Conservation (phyloP, 1,140 invertebrate genomes). For the Mactra quadrangularis region DNA sequence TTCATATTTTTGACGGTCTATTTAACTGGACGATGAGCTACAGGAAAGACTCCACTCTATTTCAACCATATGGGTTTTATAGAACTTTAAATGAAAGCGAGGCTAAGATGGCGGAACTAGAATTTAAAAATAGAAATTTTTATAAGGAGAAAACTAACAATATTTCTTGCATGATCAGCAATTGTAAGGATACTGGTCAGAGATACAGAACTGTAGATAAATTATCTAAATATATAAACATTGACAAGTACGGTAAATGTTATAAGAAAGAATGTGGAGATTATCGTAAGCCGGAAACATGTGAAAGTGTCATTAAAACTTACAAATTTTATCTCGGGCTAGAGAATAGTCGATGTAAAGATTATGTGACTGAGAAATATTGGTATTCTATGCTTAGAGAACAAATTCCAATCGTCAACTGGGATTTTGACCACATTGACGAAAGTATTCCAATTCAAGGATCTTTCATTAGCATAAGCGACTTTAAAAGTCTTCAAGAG, state of each 20-base stretch:
- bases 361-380: constrained; percentile 83
- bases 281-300: constrained; percentile 58
- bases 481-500: constrained; percentile 93
- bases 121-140: constrained; percentile 31
- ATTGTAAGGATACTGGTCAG: constrained; percentile 86
- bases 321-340: too few species aligned
- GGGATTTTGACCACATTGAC: constrained; percentile 79
- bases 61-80: constrained; percentile 64
- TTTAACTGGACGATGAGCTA: constrained; percentile 78
- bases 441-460: constrained; percentile 85
- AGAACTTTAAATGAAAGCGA: constrained; percentile 29
- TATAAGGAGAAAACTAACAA: constrained; percentile 63
- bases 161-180: constrained; percentile 87
- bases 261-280: constrained; percentile 68
- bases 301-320: constrained; percentile 80
- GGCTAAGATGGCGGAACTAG: neutral
- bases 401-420: constrained; percentile 77
- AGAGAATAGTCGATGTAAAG: constrained; percentile 82
- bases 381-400: constrained; percentile 72
- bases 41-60: constrained; percentile 72
- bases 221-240: constrained; percentile 85
- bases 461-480: constrained; percentile 96
- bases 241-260: constrained; percentile 88
- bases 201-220: constrained; percentile 85
- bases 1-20: constrained; percentile 47